Conservation (phyloP, 2,113 vertebrate species). For the Ceyx melanurus region DNA sequence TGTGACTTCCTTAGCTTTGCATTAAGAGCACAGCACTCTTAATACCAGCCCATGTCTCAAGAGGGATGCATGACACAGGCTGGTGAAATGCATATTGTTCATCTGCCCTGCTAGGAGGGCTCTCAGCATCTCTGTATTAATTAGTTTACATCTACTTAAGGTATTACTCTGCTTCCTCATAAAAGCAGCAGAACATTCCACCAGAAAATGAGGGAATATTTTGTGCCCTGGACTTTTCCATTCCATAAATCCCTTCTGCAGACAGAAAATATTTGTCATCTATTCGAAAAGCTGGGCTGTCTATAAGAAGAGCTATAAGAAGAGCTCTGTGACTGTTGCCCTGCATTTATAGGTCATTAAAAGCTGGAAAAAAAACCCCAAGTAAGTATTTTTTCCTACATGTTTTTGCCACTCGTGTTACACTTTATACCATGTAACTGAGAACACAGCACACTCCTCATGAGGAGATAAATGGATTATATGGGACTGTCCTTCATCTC, state of each 20-base stretch:
- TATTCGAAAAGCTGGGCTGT: neutral
- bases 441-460: neutral
- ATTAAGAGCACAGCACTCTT: neutral
- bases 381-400: neutral
- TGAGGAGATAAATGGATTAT: neutral
- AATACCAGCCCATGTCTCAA: neutral
- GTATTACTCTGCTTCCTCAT: neutral
- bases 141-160: neutral
- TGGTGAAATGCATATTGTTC: neutral
- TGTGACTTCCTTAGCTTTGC: neutral
- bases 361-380: neutral
- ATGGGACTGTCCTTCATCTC: neutral
- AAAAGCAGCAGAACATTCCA: neutral
- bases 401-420: accelerated
- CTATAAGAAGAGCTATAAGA: neutral
- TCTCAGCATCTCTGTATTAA: neutral
- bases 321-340: neutral
- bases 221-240: neutral
- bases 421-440: neutral
- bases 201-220: neutral
- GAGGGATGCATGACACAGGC: neutral
- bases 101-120: neutral
- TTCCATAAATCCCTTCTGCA: neutral
- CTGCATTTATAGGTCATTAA: neutral
- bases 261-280: neutral